A percentile compares a stretch with the other conserved stretches of the same genome.
phyloP scores from a whole-genome alignment of 2,888 invertebrate species.

The Pristionchus entomophagus region DNA sequence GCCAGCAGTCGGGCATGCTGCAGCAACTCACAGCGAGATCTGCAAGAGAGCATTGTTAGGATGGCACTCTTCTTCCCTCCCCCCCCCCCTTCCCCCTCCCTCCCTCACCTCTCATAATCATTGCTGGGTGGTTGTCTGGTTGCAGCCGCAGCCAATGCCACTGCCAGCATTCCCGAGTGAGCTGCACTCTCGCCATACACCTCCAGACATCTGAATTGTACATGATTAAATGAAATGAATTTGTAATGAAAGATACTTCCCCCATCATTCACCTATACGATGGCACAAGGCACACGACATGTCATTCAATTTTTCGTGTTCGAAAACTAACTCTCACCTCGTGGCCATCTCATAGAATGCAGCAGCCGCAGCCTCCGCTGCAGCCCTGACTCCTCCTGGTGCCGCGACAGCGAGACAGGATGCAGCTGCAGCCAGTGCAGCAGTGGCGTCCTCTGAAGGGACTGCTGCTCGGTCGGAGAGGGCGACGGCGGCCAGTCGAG shows the following conservation, averaged over 20 bases:
- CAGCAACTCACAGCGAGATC: conserved; percentile 18
- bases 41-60: background rate
- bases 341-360: conserved; percentile 31
- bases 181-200: conserved; percentile 32
- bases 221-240: background rate
- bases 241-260: no score
- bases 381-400: background rate
- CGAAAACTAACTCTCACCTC: conserved; percentile 21
- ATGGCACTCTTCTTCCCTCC: no score
- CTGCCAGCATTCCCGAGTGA: conserved; percentile 3
- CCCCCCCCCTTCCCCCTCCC: background rate
- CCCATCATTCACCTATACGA: no score
- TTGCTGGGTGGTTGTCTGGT: background rate
- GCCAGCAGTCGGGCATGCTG: conserved; percentile 20
- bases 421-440: background rate
- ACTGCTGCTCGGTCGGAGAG: conserved; percentile 15
- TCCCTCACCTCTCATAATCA: conserved; percentile 1
- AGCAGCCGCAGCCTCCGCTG: background rate
- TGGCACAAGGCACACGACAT: no score
- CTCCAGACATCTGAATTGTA: background rate
- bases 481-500: background rate
- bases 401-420: background rate
- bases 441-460: background rate
- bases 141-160: background rate
- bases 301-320: background rate